Percentiles rank a stretch among this genome's conserved stretches.
Conservation (phyloP, 1,140 invertebrate species). For the Argopecten irradians region DNA sequence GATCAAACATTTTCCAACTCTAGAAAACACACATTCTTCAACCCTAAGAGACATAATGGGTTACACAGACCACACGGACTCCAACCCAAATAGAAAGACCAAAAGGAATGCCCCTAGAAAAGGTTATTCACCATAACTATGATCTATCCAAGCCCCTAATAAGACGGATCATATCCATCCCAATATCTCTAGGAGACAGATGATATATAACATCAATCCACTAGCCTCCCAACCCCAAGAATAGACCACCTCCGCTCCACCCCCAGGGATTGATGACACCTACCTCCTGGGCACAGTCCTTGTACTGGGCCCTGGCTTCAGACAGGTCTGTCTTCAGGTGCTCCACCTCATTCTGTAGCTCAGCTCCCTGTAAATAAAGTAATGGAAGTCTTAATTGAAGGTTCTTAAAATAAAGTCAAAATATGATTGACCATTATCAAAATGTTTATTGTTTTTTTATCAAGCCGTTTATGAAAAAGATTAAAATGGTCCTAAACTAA, state of each 20-base stretch:
- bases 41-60: no score
- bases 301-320: slow-evolving; percentile 73
- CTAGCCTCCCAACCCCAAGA: not conserved
- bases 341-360: slow-evolving; percentile 66
- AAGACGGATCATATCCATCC: not conserved
- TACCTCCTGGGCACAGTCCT: slow-evolving; percentile 75
- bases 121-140: no score
- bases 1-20: not conserved
- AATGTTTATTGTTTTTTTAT: no score
- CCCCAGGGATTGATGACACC: slow-evolving; percentile 28
- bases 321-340: slow-evolving; percentile 68
- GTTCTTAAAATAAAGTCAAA: not conserved
- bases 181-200: not conserved
- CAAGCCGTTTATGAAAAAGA: no score
- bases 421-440: not conserved
- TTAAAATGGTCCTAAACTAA: no score
- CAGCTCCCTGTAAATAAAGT: slow-evolving; percentile 60
- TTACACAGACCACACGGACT: not conserved
- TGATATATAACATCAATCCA: not conserved
- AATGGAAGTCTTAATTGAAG: not conserved
- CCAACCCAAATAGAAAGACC: not conserved
- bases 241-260: not conserved
- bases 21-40: not conserved
- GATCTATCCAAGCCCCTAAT: not conserved
- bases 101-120: not conserved